Conservation (phyloP, 2,888 invertebrate genomes). For the Sisyra nigra region DNA sequence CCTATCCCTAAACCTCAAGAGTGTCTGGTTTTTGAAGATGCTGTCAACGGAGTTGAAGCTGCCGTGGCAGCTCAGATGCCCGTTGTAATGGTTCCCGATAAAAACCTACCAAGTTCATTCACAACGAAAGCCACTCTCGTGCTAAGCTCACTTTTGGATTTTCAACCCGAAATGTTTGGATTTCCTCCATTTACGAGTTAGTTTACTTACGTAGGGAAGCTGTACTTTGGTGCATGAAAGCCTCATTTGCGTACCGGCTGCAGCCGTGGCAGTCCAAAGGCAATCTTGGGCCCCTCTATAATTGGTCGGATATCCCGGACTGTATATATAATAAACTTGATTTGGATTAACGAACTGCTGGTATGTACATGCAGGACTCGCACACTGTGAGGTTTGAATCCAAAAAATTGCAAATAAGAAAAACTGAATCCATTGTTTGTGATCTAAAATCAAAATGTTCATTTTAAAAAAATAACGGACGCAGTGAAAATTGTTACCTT, state of each 20-base stretch:
- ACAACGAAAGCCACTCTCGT: conserved; percentile 26
- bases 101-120: conserved; percentile 32
- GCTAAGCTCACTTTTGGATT: conserved; percentile 25
- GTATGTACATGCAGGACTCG: conserved; percentile 29
- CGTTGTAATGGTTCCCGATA: conserved; percentile 33
- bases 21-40: conserved; percentile 44
- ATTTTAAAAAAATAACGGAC: too few relatives aligned
- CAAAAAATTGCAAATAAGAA: too few relatives aligned
- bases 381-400: not conserved
- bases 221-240: conserved; percentile 30
- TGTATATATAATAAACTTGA: conserved; percentile 28
- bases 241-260: conserved; percentile 27
- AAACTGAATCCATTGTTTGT: too few relatives aligned
- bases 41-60: conserved; percentile 40
- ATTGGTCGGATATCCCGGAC: conserved; percentile 29
- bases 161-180: conserved; percentile 27
- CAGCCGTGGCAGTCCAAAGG: conserved; percentile 31
- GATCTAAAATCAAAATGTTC: too few relatives aligned
- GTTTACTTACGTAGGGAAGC: conserved; percentile 31
- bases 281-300: conserved; percentile 28
- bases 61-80: conserved; percentile 40
- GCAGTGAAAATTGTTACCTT: too few relatives aligned
- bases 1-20: conserved; percentile 22
- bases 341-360: conserved; percentile 24
- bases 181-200: conserved; percentile 1